Evolutionary conservation across 2,888 invertebrate genomes (phyloP), one percentile per base, ranked within the genome.

Genomic region (Fragum fragum): DNA sequence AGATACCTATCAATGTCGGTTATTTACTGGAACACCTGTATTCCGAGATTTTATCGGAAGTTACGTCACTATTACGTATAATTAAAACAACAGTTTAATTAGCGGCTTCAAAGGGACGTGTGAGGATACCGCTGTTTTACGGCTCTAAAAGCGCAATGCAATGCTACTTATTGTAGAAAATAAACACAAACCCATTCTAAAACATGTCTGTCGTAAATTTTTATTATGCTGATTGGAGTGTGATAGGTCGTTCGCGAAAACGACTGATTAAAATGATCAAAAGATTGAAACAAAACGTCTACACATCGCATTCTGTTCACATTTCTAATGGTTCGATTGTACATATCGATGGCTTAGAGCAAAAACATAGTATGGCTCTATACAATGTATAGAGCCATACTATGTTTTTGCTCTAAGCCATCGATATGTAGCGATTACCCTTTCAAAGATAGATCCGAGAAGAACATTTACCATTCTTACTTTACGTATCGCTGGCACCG

Each of bases 11-110:
- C 61, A 61, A 29, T 32, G 61, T 18, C 61, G 61, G 32, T 2
- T 57, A 26, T 61, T 61, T 32, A 42, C 66, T 36, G 28, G 21
- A 42, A 66, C 66, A 66, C 66, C 66, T 66, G 66, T 66, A 66
- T 36, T 23, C 18, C 36, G 9, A 66, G 66, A 66, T 66, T 36
- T 36, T 66, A 66, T 66, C 66, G 66, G 66, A 42, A 42, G 66
- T 66, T 66, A 66, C 42, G 66, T 66, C 66, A 66, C 66, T 42
- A 42, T 66, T 66, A 66, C 42, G 42, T 42, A 42, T 66, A 66
- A 66, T 66, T 66, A 66, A 66, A 66, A 66, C 66, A 66, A 66
- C 66, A 39, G 66, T 66, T 66, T 66, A 66, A 66, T 66, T 66
- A 42, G 42, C 66, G 66, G 66, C 66, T 42, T 66, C 66, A 66